phyloP scores from a whole-genome alignment of 2,888 invertebrate species.

The Archips xylosteana region DNA sequence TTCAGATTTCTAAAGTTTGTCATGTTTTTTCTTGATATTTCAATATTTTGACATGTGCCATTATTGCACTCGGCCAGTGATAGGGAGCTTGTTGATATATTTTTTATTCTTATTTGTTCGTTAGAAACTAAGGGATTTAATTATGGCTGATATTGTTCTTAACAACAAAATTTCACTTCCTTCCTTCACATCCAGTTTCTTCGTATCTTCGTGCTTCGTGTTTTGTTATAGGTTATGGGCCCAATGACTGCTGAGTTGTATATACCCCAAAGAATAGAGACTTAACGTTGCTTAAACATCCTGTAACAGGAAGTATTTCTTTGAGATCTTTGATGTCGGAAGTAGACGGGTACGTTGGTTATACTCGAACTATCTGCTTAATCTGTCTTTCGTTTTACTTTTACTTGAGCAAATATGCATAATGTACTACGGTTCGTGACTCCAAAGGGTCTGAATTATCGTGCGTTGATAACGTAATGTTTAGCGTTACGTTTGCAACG shows the following conservation, averaged over 20 bases:
- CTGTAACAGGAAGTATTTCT: background rate
- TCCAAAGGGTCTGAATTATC: constrained; percentile 13
- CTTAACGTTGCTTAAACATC: background rate
- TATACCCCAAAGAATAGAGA: background rate
- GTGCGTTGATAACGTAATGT: constrained; percentile 7
- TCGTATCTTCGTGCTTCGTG: no score
- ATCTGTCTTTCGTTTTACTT: constrained; percentile 29
- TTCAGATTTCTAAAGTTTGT: no score
- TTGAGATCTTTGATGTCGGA: background rate
- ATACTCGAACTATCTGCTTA: constrained; percentile 1
- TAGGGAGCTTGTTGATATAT: no score
- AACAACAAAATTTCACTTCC: no score
- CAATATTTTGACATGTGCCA: no score
- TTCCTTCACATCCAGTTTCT: no score
- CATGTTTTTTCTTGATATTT: no score
- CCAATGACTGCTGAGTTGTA: background rate
- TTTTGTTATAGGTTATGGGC: background rate
- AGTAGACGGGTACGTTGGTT: background rate
- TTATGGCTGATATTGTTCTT: no score
- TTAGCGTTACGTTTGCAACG: background rate
- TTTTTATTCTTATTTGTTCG: no score
- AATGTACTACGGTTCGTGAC: constrained; percentile 14
- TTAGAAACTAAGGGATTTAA: no score
- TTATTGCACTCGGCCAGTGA: no score
- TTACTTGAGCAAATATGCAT: constrained; percentile 12